Base-by-base conservation (phyloP, 2,888 invertebrate genomes). In the Erebia ligea region DNA sequence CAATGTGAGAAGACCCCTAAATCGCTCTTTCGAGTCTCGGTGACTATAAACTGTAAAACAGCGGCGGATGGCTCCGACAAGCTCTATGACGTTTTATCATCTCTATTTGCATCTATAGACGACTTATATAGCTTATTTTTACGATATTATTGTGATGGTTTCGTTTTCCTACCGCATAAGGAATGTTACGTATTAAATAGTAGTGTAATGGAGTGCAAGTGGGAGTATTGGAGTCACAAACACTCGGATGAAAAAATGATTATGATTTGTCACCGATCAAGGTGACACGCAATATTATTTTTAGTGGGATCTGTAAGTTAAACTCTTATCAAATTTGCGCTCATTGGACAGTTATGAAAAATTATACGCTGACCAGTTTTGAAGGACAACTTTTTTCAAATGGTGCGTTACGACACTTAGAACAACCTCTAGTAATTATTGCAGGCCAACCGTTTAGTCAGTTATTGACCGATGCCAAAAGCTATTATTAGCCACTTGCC, bases 111-210 rank as follows among this genome's bases (percentile, higher is more conserved):
- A 89, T 85, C 80, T 88, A 89, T 88, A 89, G 87, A 89, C 88
- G 78, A 88, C 87, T 84, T 90, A 87, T 86, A 90, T 86, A 91
- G 90, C 89, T 91, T 92, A 89, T 89, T 91, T 62, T 92, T 90
- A 90, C 84, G 81, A 91, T 91, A 90, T 88, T 85, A 89, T 89
- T 90, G 88, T 90, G 90, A 93, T 91, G 90, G 87, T 91, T 92
- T 92, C 87, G 88, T 93, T 93, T 91, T 91, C 90, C 91, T 92
- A 92, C 89, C 84, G 88, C 89, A 85, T 90, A 88, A 87, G 84
- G 88, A 89, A 87, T 91, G 91, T 92, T 91, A 88, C 81, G 82
- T 85, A 89, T 86, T 87, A 87, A 86, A 81, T 88, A 83, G 85
- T 91, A 90, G 84, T 85, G 84, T 88, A 89, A 86, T 87, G 85